Base-by-base conservation (phyloP, 2,888 invertebrate species). In the Resseliella maxima region DNA sequence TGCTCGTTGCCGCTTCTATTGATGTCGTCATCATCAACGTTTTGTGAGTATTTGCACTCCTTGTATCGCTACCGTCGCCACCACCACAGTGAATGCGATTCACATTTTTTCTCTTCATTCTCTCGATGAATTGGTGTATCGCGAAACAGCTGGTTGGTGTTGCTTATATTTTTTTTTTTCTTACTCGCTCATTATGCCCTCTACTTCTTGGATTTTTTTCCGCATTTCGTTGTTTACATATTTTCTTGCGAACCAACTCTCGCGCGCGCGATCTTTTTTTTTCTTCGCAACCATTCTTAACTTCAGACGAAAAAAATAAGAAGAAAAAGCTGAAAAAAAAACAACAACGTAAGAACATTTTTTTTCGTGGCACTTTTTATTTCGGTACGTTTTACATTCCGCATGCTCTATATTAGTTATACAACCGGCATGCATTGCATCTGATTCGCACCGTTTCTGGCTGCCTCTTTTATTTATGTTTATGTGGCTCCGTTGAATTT, bases 101-200 rank as follows among this genome's bases (percentile, higher is more conserved):
- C 31, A 8, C 3, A 0, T 72, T 72, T 72, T 31, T 72, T 72
- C 15, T n/a, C n/a, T n/a, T n/a, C n/a, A n/a, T n/a, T n/a, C n/a
- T n/a, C n/a, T 31, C 31, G 15, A 18, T 24, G 59, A 59, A 24
- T 59, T 59, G 24, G 59, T 59, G 24, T 59, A 59, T 72, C 72
- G 72, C 72, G 31, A 72, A 72, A 72, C 72, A 72, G 72, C 72
- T 72, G 72, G 72, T 31, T 72, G 72, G 72, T 72, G 72, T 72
- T 72, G 31, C 72, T 15, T 59, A 59, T 59, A 31, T 72, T 72
- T 59, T 59, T 59, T 59, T 3, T n/a, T n/a, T n/a, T n/a, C n/a
- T n/a, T n/a, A n/a, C n/a, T 72, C 72, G 72, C 72, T 72, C 72
- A 72, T 72, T 72, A 72, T 72, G 31, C 31, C 72, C 31, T 72